Evolutionary conservation across 2,888 invertebrate species (phyloP), one percentile per base, ranked within the genome.

Genomic region (Cryptus viduatorius): DNA sequence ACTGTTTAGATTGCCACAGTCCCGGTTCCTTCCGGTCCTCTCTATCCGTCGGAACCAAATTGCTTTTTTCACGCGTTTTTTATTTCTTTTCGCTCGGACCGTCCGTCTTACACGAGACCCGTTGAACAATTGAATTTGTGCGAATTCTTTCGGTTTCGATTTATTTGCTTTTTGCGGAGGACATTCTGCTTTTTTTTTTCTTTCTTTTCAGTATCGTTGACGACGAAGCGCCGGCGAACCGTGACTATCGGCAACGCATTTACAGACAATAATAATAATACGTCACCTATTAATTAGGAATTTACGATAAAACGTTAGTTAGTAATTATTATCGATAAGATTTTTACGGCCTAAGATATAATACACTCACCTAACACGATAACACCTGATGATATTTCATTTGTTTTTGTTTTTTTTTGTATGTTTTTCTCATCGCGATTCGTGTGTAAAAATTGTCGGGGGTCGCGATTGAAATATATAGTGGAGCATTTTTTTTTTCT

Each of bases 301-400:
- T 72, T 77, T 69, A 53, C 86, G 85, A 85, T 89, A 89, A 90
- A 90, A 90, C 89, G 88, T 92, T 91, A 92, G 87, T 90, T 88
- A 87, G 90, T 90, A 91, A 91, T 91, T 90, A 91, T 90, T 90
- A 91, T 90, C 90, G 87, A 90, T 91, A 92, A 90, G 89, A 88
- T 56, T 56, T 90, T 90, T 89, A 86, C 65, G 80, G 73, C 87
- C 90, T 92, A 91, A 88, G 88, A 89, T 92, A 92, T 92, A 91
- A 91, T 92, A 92, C 91, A 91, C 89, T 92, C 89, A 92, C 88
- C 90, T 92, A 90, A 89, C 86, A 91, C 89, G 88, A 69, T 81
- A 84, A 76, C 90, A 91, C 89, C 91, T 89, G 90, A 91, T 91
- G 90, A 92, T 92, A 90, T 90, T 88, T 81, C 80, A 72, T 79